Evolutionary conservation across 2,113 vertebrate species (phyloP).

Genomic region (Callipepla californica): DNA sequence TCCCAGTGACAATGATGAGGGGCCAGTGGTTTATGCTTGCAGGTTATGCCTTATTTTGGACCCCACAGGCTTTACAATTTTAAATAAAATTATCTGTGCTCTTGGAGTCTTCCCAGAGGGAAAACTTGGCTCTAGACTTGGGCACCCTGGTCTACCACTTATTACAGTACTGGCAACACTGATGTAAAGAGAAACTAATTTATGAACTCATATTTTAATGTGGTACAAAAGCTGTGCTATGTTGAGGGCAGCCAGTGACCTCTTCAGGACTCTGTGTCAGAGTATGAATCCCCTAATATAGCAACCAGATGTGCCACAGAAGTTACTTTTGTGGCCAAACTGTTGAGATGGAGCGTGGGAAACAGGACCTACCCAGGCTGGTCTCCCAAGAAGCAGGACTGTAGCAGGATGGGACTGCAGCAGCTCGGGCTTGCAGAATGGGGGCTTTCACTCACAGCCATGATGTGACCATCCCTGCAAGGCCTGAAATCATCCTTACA

Average conservation of each 20-base stretch:
- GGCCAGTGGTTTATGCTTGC: fast-evolving
- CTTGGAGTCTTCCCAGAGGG: not conserved
- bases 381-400: not conserved
- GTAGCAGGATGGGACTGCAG: fast-evolving
- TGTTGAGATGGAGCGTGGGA: fast-evolving
- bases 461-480: not conserved
- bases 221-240: not conserved
- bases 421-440: not conserved
- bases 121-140: not conserved
- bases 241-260: not conserved
- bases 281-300: not conserved
- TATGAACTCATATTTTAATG: not conserved
- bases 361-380: fast-evolving
- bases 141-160: not conserved
- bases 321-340: fast-evolving
- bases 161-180: not conserved
- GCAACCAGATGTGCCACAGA: not conserved
- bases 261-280: not conserved
- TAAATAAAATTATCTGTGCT: not conserved
- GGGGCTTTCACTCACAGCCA: not conserved
- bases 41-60: not conserved
- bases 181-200: not conserved
- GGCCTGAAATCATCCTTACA: not conserved
- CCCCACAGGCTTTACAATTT: not conserved
- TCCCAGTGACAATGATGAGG: not conserved